Evolutionary conservation across 2,797 vertebrate genomes (phyloP), one percentile per base, ranked within the genome.

Genomic region (Avahi laniger): DNA sequence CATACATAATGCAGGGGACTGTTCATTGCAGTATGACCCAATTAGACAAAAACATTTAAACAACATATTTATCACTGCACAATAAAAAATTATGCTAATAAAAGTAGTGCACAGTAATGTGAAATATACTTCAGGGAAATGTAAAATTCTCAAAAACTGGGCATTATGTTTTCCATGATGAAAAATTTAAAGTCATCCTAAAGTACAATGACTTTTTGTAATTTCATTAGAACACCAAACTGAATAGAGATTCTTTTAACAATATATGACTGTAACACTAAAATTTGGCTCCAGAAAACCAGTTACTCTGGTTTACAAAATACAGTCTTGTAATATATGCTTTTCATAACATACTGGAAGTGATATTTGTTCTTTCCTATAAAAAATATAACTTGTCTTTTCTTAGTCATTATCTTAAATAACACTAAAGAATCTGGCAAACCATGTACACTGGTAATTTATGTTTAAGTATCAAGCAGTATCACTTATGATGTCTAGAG

Each of bases 1-100:
- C 38, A 35, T 85, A 83, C 30, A 80, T 94, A 65, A 89, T 90
- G 35, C 20, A 87, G 2, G 22, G 2, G 0, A 17, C 26, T 79
- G 12, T 61, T 94, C 35, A 86, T 86, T 95, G 20, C 54, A 79
- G 0, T 61, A 76, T 91, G 89, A 72, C 65, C 86, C 59, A 97
- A 72, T 97, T 93, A 95, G 85, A 83, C 41, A 79, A 90, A 89
- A 91, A 20, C 63, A 83, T 89, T 90, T 67, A 93, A 89, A 57
- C 18, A 92, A 41, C 8, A 24, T 76, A 95, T 82, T 90, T 92
- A 94, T 92, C 61, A 90, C 43, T 52, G 84, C 70, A 86, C 43
- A 94, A 35, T 92, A 70, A 91, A 81, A 88, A 26, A 75, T 50
- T 35, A 35, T 90, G 67, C 50, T 96, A 72, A 88, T 79, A 75